phyloP scores from a whole-genome alignment of 1,140 invertebrate genomes.

The Bombus haemorrhoidalis region DNA sequence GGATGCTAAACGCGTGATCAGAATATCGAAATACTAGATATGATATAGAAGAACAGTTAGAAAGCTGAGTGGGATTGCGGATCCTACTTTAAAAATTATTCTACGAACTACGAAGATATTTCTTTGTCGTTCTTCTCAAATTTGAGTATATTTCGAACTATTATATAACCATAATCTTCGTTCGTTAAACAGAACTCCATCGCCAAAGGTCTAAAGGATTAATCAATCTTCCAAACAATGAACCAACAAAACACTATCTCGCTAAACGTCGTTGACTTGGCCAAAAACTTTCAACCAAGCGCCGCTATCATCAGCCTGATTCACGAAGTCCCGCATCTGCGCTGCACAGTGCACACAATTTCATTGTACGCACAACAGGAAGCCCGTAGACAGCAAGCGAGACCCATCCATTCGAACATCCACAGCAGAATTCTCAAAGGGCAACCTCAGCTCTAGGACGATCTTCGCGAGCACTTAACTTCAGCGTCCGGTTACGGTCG shows the following conservation, averaged over 20 bases:
- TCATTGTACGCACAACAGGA: neutral
- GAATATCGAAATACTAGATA: too few species aligned
- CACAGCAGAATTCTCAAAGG: constrained; percentile 7
- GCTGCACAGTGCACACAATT: neutral
- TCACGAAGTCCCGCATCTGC: neutral
- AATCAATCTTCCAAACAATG: neutral
- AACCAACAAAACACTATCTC: neutral
- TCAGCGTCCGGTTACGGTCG: constrained; percentile 19
- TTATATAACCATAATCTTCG: neutral
- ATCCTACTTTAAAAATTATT: too few species aligned
- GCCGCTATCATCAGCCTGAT: neutral
- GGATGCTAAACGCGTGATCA: too few species aligned
- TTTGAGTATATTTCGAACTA: neutral
- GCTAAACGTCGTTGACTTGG: neutral
- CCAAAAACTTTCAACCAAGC: neutral
- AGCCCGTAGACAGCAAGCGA: neutral
- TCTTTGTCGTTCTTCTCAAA: too few species aligned
- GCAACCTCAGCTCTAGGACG: neutral
- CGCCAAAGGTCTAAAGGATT: neutral
- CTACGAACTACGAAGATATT: too few species aligned
- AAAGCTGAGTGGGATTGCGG: too few species aligned
- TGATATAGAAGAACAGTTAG: too few species aligned
- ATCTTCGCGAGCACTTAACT: constrained; percentile 10
- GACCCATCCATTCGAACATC: neutral
- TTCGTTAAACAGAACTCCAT: neutral